A percentile compares a stretch with the other conserved stretches of the same genome.
Evolutionary conservation across 2,113 vertebrate species (phyloP).

Genomic region (Lagopus leucura): DNA sequence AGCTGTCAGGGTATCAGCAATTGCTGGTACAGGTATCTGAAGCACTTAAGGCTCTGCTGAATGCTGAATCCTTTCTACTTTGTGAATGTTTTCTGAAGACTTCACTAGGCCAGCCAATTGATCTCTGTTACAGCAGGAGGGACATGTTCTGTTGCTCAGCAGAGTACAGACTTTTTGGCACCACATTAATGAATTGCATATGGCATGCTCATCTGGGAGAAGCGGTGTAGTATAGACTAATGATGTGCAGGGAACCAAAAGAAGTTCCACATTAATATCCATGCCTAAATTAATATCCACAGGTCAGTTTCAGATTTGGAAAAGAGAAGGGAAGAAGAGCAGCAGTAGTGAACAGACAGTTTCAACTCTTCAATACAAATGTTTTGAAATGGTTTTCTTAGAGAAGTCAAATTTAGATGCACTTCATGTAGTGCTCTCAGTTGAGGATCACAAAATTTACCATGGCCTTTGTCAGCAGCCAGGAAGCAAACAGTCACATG

Average conservation of each 20-base stretch:
- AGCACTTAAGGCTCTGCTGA: neutral
- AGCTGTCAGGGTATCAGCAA: slow-evolving; percentile 19
- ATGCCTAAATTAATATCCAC: neutral
- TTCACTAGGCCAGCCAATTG: neutral
- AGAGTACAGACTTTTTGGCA: neutral
- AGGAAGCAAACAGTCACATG: neutral
- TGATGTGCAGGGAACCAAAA: neutral
- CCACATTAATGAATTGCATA: slow-evolving; percentile 12
- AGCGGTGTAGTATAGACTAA: neutral
- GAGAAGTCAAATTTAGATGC: neutral
- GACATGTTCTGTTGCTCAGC: neutral
- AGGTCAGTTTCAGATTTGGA: neutral
- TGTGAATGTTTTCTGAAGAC: neutral
- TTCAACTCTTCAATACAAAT: neutral
- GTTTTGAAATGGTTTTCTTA: neutral
- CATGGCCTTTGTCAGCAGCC: neutral
- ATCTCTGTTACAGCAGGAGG: neutral
- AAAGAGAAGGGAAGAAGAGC: neutral
- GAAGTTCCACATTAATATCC: neutral
- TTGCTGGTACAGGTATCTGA: slow-evolving; percentile 30
- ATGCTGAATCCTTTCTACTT: slow-evolving; percentile 21
- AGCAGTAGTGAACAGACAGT: neutral
- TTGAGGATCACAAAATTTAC: slow-evolving; percentile 5
- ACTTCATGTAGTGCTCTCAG: neutral
- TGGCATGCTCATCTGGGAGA: neutral